Conservation (phyloP, 2,797 vertebrate genomes). For the Buphagus erythrorhynchus region DNA sequence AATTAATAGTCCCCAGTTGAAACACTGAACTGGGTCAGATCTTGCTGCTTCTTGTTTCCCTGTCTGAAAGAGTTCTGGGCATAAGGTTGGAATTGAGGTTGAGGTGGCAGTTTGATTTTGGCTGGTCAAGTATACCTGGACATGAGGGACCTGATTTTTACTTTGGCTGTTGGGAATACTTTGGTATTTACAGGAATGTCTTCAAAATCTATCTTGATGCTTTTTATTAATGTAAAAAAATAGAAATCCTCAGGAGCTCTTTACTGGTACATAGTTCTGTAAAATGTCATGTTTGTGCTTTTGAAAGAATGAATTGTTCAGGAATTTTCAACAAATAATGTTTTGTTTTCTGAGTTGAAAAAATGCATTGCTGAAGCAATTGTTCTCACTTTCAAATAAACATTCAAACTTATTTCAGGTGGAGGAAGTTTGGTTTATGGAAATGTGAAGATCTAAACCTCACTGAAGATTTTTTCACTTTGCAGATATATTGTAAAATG, state of each 20-base stretch:
- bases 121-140: neutral
- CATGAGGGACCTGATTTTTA: neutral
- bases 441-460: neutral
- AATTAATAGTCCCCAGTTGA: neutral
- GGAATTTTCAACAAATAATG: neutral
- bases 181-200: neutral
- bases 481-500: slow-evolving; percentile 84
- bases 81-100: neutral
- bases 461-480: neutral
- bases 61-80: neutral
- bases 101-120: neutral
- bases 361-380: neutral
- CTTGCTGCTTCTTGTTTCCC: neutral
- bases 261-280: neutral
- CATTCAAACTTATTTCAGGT: neutral
- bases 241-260: neutral
- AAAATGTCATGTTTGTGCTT: neutral
- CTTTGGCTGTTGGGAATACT: neutral
- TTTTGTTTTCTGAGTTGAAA: neutral
- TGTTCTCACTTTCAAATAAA: neutral
- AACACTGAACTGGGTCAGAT: neutral
- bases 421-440: neutral
- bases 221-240: neutral
- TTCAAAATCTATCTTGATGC: neutral
- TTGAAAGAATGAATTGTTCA: neutral